phyloP scores from a whole-genome alignment of 23 tunicate species.

The Clavelina lepadiformis region DNA sequence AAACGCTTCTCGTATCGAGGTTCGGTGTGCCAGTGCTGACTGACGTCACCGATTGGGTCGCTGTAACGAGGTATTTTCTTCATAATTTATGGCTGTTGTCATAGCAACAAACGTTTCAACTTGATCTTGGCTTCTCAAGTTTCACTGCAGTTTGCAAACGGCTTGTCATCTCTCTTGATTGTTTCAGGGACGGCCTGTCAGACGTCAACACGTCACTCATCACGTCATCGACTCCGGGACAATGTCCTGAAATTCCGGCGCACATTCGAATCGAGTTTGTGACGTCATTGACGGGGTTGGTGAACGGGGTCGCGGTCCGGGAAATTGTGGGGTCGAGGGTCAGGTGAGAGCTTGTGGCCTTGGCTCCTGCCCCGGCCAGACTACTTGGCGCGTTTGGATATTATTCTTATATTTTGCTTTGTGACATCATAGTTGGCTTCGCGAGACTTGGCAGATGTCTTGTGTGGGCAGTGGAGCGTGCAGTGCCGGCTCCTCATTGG shows the following conservation, averaged over 20 bases:
- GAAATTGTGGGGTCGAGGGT: constrained; percentile 69
- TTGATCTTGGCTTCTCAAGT: too few species aligned
- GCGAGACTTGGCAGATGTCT: constrained; percentile 57
- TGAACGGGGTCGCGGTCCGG: constrained; percentile 31
- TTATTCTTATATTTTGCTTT: neutral
- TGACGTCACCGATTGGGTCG: constrained; percentile 41
- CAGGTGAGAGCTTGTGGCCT: constrained; percentile 18
- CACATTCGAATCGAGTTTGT: constrained; percentile 42
- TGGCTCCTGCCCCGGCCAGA: neutral
- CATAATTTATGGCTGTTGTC: neutral
- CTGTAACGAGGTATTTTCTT: neutral
- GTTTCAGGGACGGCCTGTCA: neutral
- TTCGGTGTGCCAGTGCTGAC: constrained; percentile 56
- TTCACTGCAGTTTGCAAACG: too few species aligned
- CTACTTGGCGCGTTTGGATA: neutral
- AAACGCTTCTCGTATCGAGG: constrained; percentile 45
- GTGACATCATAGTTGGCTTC: constrained; percentile 27
- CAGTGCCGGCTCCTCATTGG: neutral
- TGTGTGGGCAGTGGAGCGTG: constrained; percentile 37
- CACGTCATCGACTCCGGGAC: too few species aligned
- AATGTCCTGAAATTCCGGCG: constrained; percentile 56
- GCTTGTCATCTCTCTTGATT: neutral
- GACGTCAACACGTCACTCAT: neutral
- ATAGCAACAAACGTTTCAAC: neutral
- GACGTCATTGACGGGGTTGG: constrained; percentile 36